Percentiles rank a stretch among this genome's conserved stretches.
Conservation (phyloP, 2,888 invertebrate species). For the Scrobipalpa costella region DNA sequence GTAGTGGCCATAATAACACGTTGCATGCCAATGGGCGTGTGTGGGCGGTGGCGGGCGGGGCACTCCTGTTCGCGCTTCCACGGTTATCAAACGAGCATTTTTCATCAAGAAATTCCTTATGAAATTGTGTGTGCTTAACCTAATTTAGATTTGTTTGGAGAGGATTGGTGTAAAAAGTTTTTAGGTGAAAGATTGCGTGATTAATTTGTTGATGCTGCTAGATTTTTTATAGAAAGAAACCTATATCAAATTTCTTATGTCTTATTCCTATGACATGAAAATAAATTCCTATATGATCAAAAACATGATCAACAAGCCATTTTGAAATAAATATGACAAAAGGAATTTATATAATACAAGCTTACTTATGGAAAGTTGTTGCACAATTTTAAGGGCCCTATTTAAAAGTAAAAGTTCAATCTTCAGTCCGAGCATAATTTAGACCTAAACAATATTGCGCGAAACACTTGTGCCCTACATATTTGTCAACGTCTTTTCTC, state of each 20-base stretch:
- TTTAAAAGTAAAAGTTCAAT: neutral
- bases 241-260: no score
- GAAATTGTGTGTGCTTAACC: conserved; percentile 14
- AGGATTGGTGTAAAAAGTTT: neutral
- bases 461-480: conserved; percentile 9
- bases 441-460: neutral
- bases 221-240: no score
- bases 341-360: no score
- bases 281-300: no score
- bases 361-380: no score
- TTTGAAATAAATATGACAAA: no score
- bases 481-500: conserved; percentile 69
- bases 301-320: no score
- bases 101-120: conserved; percentile 38
- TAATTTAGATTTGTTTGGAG: conserved; percentile 10
- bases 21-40: conserved; percentile 45
- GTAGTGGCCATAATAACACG: conserved; percentile 25
- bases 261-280: no score
- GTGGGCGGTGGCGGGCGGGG: conserved; percentile 61
- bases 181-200: neutral
- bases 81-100: conserved; percentile 55
- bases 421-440: neutral
- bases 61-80: conserved; percentile 45
- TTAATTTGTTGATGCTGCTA: neutral
- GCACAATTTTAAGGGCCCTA: no score